A percentile compares a stretch with the other conserved stretches of the same genome.
Conservation (phyloP, 35 echinoderm and acorn worm genomes). For the Anneissia japonica region DNA sequence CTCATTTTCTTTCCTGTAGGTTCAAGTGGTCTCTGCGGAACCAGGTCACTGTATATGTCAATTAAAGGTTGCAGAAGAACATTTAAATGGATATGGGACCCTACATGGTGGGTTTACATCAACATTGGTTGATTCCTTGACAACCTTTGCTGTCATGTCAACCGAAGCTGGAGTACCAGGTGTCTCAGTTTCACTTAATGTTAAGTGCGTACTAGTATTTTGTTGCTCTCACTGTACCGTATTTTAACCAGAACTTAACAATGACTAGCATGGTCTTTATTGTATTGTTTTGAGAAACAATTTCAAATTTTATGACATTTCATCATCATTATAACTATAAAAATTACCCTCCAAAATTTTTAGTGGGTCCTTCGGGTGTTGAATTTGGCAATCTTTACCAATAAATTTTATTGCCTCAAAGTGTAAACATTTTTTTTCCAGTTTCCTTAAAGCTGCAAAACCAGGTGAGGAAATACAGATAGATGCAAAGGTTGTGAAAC, state of each 20-base stretch:
- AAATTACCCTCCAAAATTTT: too few species aligned
- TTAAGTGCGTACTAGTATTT: neutral
- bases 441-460: neutral
- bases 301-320: too few species aligned
- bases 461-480: neutral
- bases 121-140: neutral
- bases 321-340: too few species aligned
- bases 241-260: too few species aligned
- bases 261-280: too few species aligned
- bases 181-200: neutral
- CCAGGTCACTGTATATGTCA: neutral
- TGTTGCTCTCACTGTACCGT: too few species aligned
- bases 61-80: neutral
- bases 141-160: neutral
- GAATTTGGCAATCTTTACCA: too few species aligned
- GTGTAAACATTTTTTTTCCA: neutral
- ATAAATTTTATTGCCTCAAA: too few species aligned
- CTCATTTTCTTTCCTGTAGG: neutral
- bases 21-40: neutral
- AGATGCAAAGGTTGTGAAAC: neutral
- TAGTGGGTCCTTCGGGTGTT: too few species aligned
- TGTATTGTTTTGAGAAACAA: too few species aligned
- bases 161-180: neutral
- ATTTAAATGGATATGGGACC: neutral
- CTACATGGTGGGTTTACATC: neutral